Evolutionary conservation across 2,113 vertebrate species (phyloP), one percentile per base, ranked within the genome.

Genomic region (Vulpes ferrilata): DNA sequence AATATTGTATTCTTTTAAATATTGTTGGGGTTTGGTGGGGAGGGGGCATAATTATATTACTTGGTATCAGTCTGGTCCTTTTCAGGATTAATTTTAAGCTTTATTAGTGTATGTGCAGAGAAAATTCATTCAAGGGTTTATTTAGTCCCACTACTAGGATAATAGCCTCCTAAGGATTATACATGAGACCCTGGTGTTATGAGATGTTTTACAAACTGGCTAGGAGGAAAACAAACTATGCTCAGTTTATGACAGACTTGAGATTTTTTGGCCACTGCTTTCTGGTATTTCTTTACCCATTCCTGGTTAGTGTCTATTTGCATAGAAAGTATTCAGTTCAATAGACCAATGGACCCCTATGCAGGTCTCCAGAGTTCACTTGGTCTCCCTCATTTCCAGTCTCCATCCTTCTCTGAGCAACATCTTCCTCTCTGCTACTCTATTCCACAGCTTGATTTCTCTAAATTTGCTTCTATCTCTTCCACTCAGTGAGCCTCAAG

Each of bases 81-180:
- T 81, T 30, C 4, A 69, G 48, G 9, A 15, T 30, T 60, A 9
- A 20, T 71, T 35, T 76, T 43, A n/a, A 57, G 6, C 17, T 57
- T 81, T 38, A 51, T n/a, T 15, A 27, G 8, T 7, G 0, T 3
- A 23, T 57, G 4, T n/a, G 3, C 55, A 60, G 11, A 60, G 23
- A 90, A n/a, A 38, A 11, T 12, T 59, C 76, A 78, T 59, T 30
- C 25, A 30, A 3, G 15, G 11, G 2, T 1, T 60, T 43, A 30
- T 76, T 90, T 65, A 59, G 7, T 0, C 0, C 11, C 51, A 79
- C 0, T n/a, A 38, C 0, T 4, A 43, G 22, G 3, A 13, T 15
- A 69, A 27, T 20, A 81, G 2, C 11, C 22, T 35, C 88, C 65
- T 32, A 38, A 11, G 22, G 4, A 51, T 43, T 87, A 4, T 59